A percentile compares a stretch with the other conserved stretches of the same genome.
Evolutionary conservation across 2,888 invertebrate genomes (phyloP).

Genomic region (Apotomis capreana): DNA sequence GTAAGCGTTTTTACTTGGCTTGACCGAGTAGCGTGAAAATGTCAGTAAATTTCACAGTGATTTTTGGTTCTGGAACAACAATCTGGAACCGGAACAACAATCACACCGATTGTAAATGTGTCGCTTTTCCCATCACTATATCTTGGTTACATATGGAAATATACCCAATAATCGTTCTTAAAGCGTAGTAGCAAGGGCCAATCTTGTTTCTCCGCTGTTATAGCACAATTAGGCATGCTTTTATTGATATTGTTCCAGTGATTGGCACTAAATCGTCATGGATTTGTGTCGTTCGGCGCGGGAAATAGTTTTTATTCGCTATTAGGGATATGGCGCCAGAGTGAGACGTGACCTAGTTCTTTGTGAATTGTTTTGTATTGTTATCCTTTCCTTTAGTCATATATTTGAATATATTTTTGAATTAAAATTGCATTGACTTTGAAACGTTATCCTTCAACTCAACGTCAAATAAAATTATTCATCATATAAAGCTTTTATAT

Average conservation of each 20-base stretch:
- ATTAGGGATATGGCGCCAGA: not conserved
- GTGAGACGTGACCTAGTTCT: not conserved
- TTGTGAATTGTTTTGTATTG: not conserved
- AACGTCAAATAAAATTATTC: not conserved
- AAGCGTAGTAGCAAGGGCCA: not conserved
- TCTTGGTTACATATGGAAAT: not conserved
- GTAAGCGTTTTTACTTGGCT: too few relatives aligned
- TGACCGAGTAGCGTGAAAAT: too few relatives aligned
- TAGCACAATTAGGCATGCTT: constrained; percentile 19
- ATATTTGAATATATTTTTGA: too few relatives aligned
- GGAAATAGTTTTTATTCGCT: constrained; percentile 2
- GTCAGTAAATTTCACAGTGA: too few relatives aligned
- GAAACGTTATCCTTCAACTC: not conserved
- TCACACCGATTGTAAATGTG: too few relatives aligned
- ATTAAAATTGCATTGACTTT: not conserved
- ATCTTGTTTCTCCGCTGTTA: not conserved
- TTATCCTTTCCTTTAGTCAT: not conserved
- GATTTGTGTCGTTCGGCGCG: constrained; percentile 5
- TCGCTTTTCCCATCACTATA: too few relatives aligned
- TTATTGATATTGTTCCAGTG: constrained; percentile 13
- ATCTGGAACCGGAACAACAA: too few relatives aligned
- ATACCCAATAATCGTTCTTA: constrained; percentile 7
- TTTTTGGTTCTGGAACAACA: too few relatives aligned
- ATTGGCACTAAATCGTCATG: constrained; percentile 23
- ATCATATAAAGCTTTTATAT: not conserved